Base-by-base conservation (phyloP, 2,888 invertebrate species). In the Chymomyza fuscimana region DNA sequence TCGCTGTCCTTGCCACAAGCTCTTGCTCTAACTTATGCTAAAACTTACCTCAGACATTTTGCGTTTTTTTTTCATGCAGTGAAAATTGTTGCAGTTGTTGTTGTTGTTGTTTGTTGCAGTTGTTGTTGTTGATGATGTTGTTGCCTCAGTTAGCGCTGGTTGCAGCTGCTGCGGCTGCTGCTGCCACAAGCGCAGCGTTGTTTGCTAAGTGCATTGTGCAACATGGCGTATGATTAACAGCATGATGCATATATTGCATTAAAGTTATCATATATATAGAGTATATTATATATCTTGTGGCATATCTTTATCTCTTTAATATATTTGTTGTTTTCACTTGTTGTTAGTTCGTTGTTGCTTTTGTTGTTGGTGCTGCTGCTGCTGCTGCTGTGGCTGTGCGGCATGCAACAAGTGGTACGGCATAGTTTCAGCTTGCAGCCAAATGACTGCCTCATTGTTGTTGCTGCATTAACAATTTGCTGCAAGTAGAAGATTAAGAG, bases 31-130 rank as follows among this genome's bases (percentile, higher is more conserved):
- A 46, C 12, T 46, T 46, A 46, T 4, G 10, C 40, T 46, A 46
- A 51, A n/a, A 76, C 84, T 84, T 69, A 84, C 84, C 84, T 84
- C 86, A 69, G 84, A 84, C 84, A 84, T 84, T 74, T 79, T 82
- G 62, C 60, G 71, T 73, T 73, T 63, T 58, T 70, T 69, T 54
- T 73, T 78, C 68, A 29, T 67, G 63, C 62, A 12, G 40, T 12
- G 12, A 46, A 46, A 46, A n/a, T 50, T 16, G 46, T 70, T 73
- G 61, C 22, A 70, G 19, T 69, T 61, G 50, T 75, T 62, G 65
- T 36, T 63, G 32, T 52, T 46, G 40, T 12, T 46, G 40, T 46
- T 9, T 12, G 40, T 46, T 12, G 40, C 12, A 46, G 40, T 54
- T 54, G 16, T 22, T 52, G 32, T 52, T 46, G 40, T 12, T 46